Conservation (phyloP, 2,888 invertebrate species). For the Lithophane ornitopus region DNA sequence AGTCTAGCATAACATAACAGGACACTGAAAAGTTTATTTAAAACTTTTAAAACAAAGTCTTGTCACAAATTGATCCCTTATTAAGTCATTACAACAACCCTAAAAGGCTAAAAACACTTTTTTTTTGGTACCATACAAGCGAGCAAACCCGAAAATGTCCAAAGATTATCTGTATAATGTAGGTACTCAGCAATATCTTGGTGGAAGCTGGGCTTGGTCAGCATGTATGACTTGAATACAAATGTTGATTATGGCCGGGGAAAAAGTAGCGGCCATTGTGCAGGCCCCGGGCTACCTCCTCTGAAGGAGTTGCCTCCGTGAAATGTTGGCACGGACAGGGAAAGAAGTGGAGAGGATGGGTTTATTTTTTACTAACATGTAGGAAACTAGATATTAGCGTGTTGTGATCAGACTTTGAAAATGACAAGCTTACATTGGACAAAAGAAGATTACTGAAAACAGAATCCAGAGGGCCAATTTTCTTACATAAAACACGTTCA, state of each 20-base stretch:
- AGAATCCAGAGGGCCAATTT: no score
- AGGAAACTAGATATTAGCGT: no score
- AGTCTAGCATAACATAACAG: background rate
- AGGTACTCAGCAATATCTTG: conserved; percentile 49
- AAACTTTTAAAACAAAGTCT: background rate
- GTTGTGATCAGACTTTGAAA: no score
- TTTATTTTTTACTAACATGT: no score
- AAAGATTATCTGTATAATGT: conserved; percentile 65
- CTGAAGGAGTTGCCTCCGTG: conserved; percentile 85
- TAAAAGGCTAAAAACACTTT: background rate
- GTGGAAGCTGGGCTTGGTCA: conserved; percentile 65
- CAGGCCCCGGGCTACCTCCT: conserved; percentile 81
- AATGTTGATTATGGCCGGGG: conserved; percentile 88
- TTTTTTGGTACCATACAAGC: background rate
- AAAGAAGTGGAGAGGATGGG: conserved; percentile 64
- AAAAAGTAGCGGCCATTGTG: conserved; percentile 88
- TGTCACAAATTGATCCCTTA: background rate
- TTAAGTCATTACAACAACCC: conserved; percentile 29
- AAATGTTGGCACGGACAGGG: conserved; percentile 58
- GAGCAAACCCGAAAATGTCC: conserved; percentile 54
- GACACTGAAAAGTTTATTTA: background rate
- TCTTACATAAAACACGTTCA: no score
- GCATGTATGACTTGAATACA: conserved; percentile 82
- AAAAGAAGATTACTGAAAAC: no score
- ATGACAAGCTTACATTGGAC: no score